These are phyloP conservation scores for Acrocephalus kingi DNA, from an alignment of 2,113 vertebrate genomes.

Conservation along the genomic window DNA sequence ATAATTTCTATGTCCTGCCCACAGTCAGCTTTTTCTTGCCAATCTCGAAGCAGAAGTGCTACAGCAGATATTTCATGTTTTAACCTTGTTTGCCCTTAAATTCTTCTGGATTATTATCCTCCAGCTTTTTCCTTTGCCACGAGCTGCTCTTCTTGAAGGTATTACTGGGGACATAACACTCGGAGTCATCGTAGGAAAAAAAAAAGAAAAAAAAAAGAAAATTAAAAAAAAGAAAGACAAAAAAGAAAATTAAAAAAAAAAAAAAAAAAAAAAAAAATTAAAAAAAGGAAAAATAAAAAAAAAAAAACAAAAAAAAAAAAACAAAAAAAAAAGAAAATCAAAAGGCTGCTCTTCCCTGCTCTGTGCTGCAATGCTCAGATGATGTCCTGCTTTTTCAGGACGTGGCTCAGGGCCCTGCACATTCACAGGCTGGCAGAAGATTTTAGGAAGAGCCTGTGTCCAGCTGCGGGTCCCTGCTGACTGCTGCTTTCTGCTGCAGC, in stretches of 20 bases:
- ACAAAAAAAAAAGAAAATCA: background rate
- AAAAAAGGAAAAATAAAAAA: background rate
- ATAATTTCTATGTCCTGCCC: background rate
- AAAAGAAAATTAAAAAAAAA: background rate
- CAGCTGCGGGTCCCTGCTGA: background rate
- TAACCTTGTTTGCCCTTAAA: background rate
- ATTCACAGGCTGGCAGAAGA: background rate
- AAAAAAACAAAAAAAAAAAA: background rate
- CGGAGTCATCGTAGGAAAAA: rapidly evolving
- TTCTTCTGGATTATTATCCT: background rate
- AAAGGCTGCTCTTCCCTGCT: background rate
- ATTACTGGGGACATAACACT: background rate
- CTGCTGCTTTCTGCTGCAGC: background rate
- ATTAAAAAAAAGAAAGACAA: background rate
- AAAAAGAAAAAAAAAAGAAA: background rate
- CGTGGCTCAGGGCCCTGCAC: background rate
- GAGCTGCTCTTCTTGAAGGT: background rate
- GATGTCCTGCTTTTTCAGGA: background rate
- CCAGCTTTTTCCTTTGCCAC: background rate
- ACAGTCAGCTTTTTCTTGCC: background rate
- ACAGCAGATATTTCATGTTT: background rate
- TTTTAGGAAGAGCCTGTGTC: background rate
- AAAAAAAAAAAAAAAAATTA: background rate
- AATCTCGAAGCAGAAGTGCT: background rate
- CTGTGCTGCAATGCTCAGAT: background rate